These are phyloP conservation scores for Pseudocheirus occidentalis DNA, from an alignment of 2,797 vertebrate species.

Conservation along the genomic window DNA sequence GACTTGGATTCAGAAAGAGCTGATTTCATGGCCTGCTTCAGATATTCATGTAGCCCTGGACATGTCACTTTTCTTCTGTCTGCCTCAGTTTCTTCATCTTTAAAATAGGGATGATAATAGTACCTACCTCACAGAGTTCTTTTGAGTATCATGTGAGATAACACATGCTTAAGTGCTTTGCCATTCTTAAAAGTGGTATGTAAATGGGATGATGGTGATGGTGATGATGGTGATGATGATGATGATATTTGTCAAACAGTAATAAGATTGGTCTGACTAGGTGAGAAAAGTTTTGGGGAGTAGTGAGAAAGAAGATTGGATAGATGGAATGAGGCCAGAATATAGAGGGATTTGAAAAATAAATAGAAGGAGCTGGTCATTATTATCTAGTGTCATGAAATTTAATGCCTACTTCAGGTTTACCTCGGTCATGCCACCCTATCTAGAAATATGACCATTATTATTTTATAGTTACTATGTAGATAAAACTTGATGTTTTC, in stretches of 20 bases:
- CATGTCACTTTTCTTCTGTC: neutral
- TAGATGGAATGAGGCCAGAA: neutral
- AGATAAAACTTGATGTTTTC: neutral
- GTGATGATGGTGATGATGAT: rapidly evolving
- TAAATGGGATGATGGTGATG: neutral
- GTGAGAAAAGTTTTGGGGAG: neutral
- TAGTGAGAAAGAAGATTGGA: neutral
- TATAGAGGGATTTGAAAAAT: neutral
- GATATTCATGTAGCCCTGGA: neutral
- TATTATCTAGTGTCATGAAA: neutral
- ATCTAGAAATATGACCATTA: neutral
- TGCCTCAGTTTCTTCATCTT: neutral
- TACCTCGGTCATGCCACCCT: constrained; percentile 5
- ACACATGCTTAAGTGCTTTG: neutral
- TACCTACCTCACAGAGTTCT: neutral
- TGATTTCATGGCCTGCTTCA: neutral
- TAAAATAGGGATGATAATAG: neutral
- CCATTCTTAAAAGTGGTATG: neutral
- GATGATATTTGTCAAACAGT: neutral
- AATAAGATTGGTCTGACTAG: neutral
- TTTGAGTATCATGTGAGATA: neutral
- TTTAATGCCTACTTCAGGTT: neutral
- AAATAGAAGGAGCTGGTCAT: neutral
- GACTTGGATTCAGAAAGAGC: neutral
- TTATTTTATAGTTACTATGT: neutral